Base-by-base conservation (phyloP, 2,888 invertebrate genomes). In the Epirrhoe alternata region DNA sequence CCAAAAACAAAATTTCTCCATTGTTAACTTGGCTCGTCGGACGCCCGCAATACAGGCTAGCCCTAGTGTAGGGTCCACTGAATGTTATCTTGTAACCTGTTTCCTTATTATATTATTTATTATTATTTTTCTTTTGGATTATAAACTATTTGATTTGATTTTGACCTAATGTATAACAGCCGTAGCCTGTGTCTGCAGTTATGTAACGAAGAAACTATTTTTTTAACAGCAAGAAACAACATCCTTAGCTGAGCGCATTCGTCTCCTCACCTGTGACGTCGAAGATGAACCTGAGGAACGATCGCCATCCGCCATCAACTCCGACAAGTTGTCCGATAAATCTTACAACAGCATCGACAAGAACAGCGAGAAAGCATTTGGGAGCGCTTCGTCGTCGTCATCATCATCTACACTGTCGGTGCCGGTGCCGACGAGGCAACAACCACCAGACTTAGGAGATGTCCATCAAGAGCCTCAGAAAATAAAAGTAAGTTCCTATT, bases 201-300 rank as follows among this genome's bases (percentile, higher is more conserved):
- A 42, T 4, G n/a, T 14, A 16, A 47, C 6, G 14, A 45, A 14
- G 6, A 14, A 47, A 16, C 47, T 5, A 47, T 47, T 47, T 16
- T 24, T 0, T 50, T 7, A n/a, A 30, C 74, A 86, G 86, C 89
- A 95, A 82, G 94, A 94, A 77, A 97, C 97, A 74, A 96, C 97
- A 60, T 97, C 97, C 0, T 90, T 98, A 47, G 97, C 97, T 64
- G 98, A 98, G 80, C 95, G 97, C 69, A 97, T 98, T 73, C 96
- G 97, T 54, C 96, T 97, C 81, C 90, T 98, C 56, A 98, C 98
- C 0, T 97, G 97, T 81, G 97, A 97, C 83, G 96, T 97, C 47
- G 97, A 97, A 69, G 97, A 97, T 54, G 94, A 95, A 5, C 83
- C 86, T 0, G 93, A 94, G 12, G 89, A 86, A 14, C 91, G 94